phyloP scores from a whole-genome alignment of 2,888 invertebrate genomes.

The Acholoe squamosa region DNA sequence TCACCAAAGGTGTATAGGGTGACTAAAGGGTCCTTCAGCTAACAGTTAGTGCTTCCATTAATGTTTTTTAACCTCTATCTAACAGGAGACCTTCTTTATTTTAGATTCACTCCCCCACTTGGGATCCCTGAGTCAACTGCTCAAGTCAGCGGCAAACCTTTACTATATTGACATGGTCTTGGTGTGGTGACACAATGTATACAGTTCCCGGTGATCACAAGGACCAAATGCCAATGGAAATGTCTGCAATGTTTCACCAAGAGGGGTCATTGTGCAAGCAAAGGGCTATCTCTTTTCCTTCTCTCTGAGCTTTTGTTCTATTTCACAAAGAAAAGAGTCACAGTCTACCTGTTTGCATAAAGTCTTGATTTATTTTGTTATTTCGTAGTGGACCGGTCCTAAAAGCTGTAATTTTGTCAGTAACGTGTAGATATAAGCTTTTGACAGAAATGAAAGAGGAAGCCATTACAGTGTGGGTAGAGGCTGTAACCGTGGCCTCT shows the following conservation, averaged over 20 bases:
- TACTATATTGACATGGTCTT: conserved; percentile 24
- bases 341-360: no score
- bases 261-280: no score
- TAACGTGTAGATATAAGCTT: no score
- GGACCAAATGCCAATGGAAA: not conserved
- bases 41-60: conserved; percentile 4
- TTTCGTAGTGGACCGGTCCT: no score
- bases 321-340: no score
- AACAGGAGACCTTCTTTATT: not conserved
- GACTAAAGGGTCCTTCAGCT: not conserved
- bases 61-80: not conserved
- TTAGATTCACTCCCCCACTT: not conserved
- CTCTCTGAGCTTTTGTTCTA: no score
- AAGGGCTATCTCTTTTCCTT: no score
- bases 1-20: not conserved
- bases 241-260: not conserved
- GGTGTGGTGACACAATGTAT: not conserved
- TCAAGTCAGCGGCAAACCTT: no score
- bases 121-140: not conserved
- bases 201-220: not conserved
- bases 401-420: no score
- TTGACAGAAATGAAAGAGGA: not conserved
- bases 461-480: not conserved
- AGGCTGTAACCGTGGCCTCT: not conserved
- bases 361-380: no score